A percentile compares a stretch with the other conserved stretches of the same genome.
Conservation (phyloP, 2,888 invertebrate genomes). For the Branchellion lobata region DNA sequence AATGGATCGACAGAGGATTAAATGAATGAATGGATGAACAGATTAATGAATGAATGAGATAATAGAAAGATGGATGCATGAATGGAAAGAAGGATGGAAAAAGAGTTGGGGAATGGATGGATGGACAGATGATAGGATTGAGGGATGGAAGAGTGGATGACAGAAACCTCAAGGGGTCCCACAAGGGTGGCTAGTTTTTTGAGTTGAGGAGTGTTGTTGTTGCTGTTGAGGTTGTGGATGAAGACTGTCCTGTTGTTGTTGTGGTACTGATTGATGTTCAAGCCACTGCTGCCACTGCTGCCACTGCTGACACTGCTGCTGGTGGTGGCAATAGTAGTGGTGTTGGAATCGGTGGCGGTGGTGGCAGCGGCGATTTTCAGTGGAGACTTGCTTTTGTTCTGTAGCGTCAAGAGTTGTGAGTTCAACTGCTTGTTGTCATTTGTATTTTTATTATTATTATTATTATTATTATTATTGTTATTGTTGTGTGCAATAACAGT, state of each 20-base stretch:
- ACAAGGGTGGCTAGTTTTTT: neutral
- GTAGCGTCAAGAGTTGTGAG: neutral
- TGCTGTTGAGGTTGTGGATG: neutral
- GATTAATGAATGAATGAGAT: neutral
- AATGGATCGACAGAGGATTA: neutral
- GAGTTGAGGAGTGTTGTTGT: neutral
- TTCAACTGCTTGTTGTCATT: neutral
- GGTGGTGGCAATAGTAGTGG: too few species aligned
- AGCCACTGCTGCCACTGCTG: neutral
- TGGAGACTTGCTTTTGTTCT: too few species aligned
- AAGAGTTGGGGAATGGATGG: neutral
- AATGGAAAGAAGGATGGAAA: constrained; percentile 11
- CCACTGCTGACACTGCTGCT: neutral
- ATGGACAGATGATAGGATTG: neutral
- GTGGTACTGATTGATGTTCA: neutral
- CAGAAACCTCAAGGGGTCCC: neutral
- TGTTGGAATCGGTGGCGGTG: neutral
- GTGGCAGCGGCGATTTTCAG: neutral
- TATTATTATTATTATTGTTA: neutral
- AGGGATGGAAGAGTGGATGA: neutral
- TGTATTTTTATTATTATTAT: too few species aligned
- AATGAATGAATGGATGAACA: neutral
- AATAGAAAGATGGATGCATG: constrained; percentile 9
- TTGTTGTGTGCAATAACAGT: neutral
- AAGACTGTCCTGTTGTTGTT: constrained; percentile 1